Conservation (phyloP, 2,888 invertebrate species). For the Tanaodytes sp. region DNA sequence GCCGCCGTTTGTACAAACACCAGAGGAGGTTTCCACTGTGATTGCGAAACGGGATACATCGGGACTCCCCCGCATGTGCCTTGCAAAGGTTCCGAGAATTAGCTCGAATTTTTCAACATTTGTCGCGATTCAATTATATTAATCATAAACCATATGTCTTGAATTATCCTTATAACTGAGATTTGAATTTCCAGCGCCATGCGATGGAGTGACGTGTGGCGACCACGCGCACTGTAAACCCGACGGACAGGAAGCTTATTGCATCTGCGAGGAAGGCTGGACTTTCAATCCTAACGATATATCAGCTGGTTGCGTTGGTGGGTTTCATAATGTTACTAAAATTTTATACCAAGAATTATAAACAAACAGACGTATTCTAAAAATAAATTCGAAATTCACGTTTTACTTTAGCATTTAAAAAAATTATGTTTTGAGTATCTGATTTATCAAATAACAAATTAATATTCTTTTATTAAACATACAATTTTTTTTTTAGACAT, state of each 20-base stretch:
- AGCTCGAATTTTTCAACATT: too few species aligned
- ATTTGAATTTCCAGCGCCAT: slow-evolving; percentile 82
- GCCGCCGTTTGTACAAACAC: slow-evolving; percentile 86
- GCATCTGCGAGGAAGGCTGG: slow-evolving; percentile 94
- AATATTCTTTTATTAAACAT: neutral
- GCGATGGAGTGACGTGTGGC: slow-evolving; percentile 92
- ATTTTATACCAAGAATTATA: too few species aligned
- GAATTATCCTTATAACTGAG: too few species aligned
- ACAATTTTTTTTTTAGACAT: slow-evolving; percentile 77
- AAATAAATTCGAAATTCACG: too few species aligned
- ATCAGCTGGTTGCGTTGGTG: slow-evolving; percentile 87
- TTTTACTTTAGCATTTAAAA: too few species aligned
- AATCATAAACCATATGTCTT: too few species aligned
- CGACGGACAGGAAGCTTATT: slow-evolving; percentile 90
- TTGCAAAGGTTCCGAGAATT: slow-evolving; percentile 78
- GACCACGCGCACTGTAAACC: slow-evolving; percentile 91
- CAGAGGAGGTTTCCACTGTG: slow-evolving; percentile 86
- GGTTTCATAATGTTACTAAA: too few species aligned
- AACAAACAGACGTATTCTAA: too few species aligned
- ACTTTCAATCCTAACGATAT: slow-evolving; percentile 92
- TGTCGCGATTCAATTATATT: too few species aligned
- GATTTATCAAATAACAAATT: neutral
- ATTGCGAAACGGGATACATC: slow-evolving; percentile 86
- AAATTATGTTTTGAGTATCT: too few species aligned
- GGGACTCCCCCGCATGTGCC: slow-evolving; percentile 85